A percentile compares a stretch with the other conserved stretches of the same genome.
These are phyloP conservation scores for Anoplophora glabripennis DNA, from an alignment of 1,140 invertebrate genomes.

Conservation along the genomic window DNA sequence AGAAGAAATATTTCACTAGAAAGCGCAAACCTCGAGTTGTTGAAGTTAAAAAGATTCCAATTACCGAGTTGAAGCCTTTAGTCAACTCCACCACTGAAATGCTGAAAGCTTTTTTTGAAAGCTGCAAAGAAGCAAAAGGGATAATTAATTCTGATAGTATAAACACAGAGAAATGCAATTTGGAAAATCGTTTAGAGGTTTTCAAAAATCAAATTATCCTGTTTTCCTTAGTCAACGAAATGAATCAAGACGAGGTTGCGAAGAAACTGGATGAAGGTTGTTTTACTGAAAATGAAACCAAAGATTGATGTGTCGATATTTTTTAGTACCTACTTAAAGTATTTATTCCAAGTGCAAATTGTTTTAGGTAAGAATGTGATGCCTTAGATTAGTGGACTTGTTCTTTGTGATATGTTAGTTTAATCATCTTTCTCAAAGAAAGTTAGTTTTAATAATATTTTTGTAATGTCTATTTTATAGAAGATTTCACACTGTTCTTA, in stretches of 20 bases:
- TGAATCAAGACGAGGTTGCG: constrained; percentile 4
- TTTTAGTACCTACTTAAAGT: too few species aligned
- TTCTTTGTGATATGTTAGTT: too few species aligned
- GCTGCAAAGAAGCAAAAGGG: constrained; percentile 3
- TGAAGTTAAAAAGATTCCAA: background rate
- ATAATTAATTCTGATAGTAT: background rate
- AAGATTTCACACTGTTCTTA: too few species aligned
- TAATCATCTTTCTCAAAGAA: too few species aligned
- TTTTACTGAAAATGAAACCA: constrained; percentile 1
- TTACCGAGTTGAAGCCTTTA: constrained; percentile 8
- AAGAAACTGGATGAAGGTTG: constrained; percentile 8
- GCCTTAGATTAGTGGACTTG: too few species aligned
- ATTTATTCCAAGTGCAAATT: too few species aligned
- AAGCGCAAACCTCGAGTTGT: background rate
- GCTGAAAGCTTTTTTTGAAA: constrained; percentile 7
- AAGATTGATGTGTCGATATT: background rate
- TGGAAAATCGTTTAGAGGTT: constrained; percentile 9
- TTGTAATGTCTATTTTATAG: too few species aligned
- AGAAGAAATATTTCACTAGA: constrained; percentile 5
- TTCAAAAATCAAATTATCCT: constrained; percentile 10
- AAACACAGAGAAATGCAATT: background rate
- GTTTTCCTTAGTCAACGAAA: constrained; percentile 13
- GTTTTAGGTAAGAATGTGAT: too few species aligned
- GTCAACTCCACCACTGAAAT: constrained; percentile 10
- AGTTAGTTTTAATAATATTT: too few species aligned